Conservation (phyloP, 23 tunicate genomes). For the Corella eumyota region DNA sequence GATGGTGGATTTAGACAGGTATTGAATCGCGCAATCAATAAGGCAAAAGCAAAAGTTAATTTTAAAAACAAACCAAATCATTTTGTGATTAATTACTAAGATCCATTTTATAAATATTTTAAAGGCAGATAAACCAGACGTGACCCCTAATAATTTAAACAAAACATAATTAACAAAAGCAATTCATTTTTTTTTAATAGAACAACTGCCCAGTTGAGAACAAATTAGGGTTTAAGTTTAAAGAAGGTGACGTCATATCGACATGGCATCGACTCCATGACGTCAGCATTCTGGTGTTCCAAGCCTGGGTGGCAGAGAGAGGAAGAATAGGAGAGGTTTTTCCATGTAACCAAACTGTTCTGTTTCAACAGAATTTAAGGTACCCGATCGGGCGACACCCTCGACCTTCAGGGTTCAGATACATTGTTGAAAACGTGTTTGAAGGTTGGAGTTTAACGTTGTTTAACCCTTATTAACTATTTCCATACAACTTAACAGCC, state of each 20-base stretch:
- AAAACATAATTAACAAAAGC: too few relatives aligned
- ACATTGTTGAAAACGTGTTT: slow-evolving; percentile 34
- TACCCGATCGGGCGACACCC: slow-evolving; percentile 40
- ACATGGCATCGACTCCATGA: slow-evolving; percentile 4
- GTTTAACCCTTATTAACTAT: too few relatives aligned
- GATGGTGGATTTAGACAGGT: slow-evolving; percentile 32
- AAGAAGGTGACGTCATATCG: slow-evolving; percentile 12
- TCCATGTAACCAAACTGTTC: slow-evolving; percentile 6
- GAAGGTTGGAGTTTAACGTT: too few relatives aligned
- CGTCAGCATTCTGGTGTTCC: slow-evolving; percentile 27
- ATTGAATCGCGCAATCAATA: too few relatives aligned
- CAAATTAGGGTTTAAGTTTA: slow-evolving; percentile 21
- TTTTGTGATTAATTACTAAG: too few relatives aligned
- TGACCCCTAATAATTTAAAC: too few relatives aligned
- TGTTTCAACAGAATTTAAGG: slow-evolving; percentile 13
- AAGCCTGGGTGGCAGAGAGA: slow-evolving; percentile 61
- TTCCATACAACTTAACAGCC: too few relatives aligned
- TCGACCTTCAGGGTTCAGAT: slow-evolving; percentile 43
- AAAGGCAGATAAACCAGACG: too few relatives aligned
- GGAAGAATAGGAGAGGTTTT: slow-evolving; percentile 6
- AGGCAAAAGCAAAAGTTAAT: too few relatives aligned
- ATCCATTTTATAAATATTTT: too few relatives aligned
- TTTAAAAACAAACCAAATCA: too few relatives aligned
- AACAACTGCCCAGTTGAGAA: slow-evolving; percentile 22
- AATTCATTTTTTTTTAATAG: too few relatives aligned